Percentiles rank a stretch among this genome's conserved stretches.
phyloP scores from a whole-genome alignment of 2,113 vertebrate species.

The Lamprotornis superbus region DNA sequence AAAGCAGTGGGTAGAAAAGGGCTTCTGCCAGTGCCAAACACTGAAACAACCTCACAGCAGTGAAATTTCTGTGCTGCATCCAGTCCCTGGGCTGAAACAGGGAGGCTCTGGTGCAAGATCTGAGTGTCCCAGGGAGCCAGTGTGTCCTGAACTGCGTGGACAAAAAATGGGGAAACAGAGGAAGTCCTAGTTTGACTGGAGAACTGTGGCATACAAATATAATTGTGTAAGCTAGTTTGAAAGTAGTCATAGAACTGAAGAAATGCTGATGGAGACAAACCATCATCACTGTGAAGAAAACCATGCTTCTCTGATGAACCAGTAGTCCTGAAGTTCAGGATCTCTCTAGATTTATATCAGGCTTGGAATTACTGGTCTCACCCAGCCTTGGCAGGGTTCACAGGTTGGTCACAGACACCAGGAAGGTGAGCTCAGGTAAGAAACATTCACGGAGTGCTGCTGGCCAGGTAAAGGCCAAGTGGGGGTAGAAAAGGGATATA shows the following conservation, averaged over 20 bases:
- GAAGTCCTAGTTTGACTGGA: neutral
- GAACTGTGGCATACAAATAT: neutral
- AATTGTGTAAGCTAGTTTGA: neutral
- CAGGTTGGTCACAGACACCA: neutral
- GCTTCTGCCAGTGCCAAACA: neutral
- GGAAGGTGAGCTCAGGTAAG: neutral
- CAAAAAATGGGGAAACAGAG: neutral
- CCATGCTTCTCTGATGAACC: neutral
- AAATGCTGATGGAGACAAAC: neutral
- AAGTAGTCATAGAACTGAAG: neutral
- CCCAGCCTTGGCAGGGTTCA: neutral
- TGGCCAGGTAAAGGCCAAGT: accelerated
- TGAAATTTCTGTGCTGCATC: neutral
- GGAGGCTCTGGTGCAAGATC: neutral
- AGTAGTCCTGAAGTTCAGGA: neutral
- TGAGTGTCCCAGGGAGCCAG: neutral
- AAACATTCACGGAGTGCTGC: neutral
- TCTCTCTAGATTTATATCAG: neutral
- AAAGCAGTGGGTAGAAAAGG: neutral
- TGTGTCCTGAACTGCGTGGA: neutral
- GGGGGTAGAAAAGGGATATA: neutral
- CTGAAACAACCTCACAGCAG: neutral
- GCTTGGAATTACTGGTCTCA: neutral
- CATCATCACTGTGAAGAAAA: neutral
- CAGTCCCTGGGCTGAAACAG: neutral